Conservation (phyloP, 2,113 vertebrate genomes). For the Eleginops maclovinus region DNA sequence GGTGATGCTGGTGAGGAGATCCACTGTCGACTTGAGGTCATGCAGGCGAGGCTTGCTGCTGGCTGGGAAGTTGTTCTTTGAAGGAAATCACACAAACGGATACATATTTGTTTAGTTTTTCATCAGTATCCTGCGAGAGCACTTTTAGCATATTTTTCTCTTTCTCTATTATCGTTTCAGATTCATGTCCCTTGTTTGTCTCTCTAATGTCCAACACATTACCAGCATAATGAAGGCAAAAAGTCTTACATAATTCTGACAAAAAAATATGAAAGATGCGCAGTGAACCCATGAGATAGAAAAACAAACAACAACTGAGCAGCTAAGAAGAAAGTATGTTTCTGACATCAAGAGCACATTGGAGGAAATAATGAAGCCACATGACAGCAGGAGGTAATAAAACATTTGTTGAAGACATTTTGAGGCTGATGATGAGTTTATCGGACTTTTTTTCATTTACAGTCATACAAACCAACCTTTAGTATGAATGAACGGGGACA, state of each 20-base stretch:
- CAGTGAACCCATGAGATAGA: neutral
- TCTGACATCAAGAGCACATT: constrained; percentile 4
- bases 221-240: neutral
- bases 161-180: neutral
- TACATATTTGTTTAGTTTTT: neutral
- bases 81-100: constrained; percentile 45
- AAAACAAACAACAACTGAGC: constrained; percentile 3
- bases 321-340: neutral
- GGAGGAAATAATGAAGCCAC: neutral
- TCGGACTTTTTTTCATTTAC: neutral
- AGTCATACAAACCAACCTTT: neutral
- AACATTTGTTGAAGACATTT: neutral
- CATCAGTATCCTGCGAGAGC: neutral
- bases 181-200: neutral
- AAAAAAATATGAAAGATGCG: neutral
- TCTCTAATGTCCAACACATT: neutral
- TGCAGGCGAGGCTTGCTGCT: constrained; percentile 90
- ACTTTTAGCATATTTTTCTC: neutral
- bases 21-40: constrained; percentile 96
- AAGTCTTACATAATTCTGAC: neutral
- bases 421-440: neutral
- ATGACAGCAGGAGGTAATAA: neutral
- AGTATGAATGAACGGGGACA: neutral
- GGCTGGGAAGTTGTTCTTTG: constrained; percentile 96
- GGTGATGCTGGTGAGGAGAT: constrained; percentile 97